phyloP scores from a whole-genome alignment of 1,140 invertebrate species.

The Drosophila saltans region DNA sequence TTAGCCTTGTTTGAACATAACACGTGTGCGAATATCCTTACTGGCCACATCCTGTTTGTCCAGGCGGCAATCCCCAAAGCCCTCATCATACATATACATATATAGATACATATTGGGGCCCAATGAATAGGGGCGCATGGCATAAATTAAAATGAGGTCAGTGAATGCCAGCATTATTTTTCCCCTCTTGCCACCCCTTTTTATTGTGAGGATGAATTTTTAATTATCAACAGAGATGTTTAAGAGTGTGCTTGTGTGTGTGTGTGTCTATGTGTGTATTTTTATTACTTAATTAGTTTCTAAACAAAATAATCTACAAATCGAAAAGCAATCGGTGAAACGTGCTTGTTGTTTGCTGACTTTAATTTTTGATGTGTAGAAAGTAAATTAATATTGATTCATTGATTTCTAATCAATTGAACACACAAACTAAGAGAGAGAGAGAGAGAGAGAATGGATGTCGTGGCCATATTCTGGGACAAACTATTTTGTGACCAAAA shows the following conservation, averaged over 20 bases:
- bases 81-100: neutral
- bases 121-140: constrained; percentile 12
- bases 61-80: neutral
- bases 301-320: constrained; percentile 49
- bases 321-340: constrained; percentile 39
- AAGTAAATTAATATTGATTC: constrained; percentile 73
- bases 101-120: neutral
- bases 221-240: constrained; percentile 31
- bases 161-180: constrained; percentile 2
- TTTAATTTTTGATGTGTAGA: constrained; percentile 23
- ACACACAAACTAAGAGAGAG: neutral
- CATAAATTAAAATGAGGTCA: constrained; percentile 23
- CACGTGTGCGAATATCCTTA: constrained; percentile 37
- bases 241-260: neutral
- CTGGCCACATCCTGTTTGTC: neutral
- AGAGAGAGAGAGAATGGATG: constrained; percentile 1
- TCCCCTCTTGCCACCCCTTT: neutral
- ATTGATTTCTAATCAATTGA: constrained; percentile 69
- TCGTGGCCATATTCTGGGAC: constrained; percentile 16
- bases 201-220: constrained; percentile 11
- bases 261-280: constrained; percentile 24
- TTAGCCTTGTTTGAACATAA: constrained; percentile 26
- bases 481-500: constrained; percentile 45
- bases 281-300: constrained; percentile 38
- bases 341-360: constrained; percentile 28